Evolutionary conservation across 2,113 vertebrate genomes (phyloP), one percentile per base, ranked within the genome.

Genomic region (Chloropsis hardwickii): DNA sequence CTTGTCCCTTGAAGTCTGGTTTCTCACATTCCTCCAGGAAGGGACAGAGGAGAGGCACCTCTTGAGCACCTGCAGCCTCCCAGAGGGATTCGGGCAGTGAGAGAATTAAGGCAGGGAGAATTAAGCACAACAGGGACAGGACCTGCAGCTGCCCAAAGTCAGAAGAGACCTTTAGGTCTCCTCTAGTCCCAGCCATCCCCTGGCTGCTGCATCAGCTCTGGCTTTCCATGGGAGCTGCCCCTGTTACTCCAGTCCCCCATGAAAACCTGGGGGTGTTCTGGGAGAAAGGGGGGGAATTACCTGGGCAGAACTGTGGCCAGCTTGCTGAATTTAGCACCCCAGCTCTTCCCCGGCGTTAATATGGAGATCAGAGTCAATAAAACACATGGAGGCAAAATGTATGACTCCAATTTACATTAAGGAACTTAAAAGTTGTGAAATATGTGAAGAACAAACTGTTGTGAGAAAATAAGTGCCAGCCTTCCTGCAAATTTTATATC

Each of bases 401-500:
- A 96, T 33, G 88, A 93, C 89, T 94, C 96, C 94, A 95, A 96
- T 96, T 96, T 96, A 97, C 93, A 96, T 97, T 96, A 94, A 96
- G 88, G 79, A 95, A 94, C 96, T 96, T 96, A 97, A 95, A 96
- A 96, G 96, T 97, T 96, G 95, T 97, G 96, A 97, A 97, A 95
- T 96, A 97, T 96, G 96, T 95, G 95, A 96, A 96, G 95, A 97
- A 96, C 94, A 97, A 97, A 96, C 95, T 97, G 94, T 96, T 96
- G 95, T 97, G 96, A 97, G 95, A 97, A 96, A 97, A 94, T 95
- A 97, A 97, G 96, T 97, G 96, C 95, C 95, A 97, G 95, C 95
- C 96, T 96, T 96, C 92, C 94, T 97, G 95, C 90, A 97, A 96
- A 97, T 97, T 96, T 96, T 96, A 6, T 93, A 93, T 96, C 80